Evolutionary conservation across 2,888 invertebrate species (phyloP).

Genomic region (Dasypogon diadema): DNA sequence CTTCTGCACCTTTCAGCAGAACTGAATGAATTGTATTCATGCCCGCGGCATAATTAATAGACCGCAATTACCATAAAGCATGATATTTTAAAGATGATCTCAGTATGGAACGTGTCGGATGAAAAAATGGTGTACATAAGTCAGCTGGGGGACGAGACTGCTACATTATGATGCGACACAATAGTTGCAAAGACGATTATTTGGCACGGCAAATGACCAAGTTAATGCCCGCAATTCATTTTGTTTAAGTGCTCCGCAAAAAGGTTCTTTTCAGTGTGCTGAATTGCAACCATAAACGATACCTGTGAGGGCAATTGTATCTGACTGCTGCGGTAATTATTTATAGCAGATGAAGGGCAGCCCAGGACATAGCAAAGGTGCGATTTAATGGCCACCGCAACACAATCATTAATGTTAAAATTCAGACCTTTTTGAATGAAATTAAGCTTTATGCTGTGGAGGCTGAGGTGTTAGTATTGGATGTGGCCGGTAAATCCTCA

Average conservation of each 20-base stretch:
- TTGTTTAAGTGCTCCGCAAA: conserved; percentile 27
- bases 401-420: conserved; percentile 45
- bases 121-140: background rate
- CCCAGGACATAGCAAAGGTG: conserved; percentile 10
- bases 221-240: conserved; percentile 38
- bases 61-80: conserved; percentile 21
- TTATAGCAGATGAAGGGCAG: conserved; percentile 11
- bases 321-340: conserved; percentile 26
- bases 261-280: conserved; percentile 38
- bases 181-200: conserved; percentile 40
- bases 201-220: conserved; percentile 32
- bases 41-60: conserved; percentile 18
- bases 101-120: background rate
- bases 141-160: background rate
- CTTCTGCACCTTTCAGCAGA: background rate
- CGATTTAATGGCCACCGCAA: conserved; percentile 31
- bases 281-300: conserved; percentile 37
- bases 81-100: conserved; percentile 29
- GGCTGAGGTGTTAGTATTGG: background rate
- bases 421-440: conserved; percentile 26
- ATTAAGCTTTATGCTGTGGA: background rate
- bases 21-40: conserved; percentile 5
- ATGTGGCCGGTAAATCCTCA: background rate
- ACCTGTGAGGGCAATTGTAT: conserved; percentile 37
- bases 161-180: conserved; percentile 40